phyloP scores from a whole-genome alignment of 1,140 invertebrate species.

The Trichonephila inaurata region DNA sequence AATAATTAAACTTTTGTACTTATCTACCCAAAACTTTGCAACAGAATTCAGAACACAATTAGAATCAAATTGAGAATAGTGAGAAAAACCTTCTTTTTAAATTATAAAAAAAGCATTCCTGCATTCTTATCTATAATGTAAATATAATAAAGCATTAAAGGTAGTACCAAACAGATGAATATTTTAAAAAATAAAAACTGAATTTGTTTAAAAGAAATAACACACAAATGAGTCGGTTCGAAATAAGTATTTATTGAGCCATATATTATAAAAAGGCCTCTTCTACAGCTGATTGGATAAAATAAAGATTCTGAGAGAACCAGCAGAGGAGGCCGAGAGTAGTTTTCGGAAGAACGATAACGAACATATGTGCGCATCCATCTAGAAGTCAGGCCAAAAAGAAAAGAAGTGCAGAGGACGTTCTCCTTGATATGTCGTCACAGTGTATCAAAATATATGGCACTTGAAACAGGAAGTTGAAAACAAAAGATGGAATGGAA shows the following conservation, averaged over 20 bases:
- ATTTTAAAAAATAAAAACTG: no score
- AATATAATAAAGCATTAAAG: no score
- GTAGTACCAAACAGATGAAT: no score
- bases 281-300: constrained; percentile 39
- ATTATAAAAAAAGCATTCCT: no score
- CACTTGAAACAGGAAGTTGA: constrained; percentile 35
- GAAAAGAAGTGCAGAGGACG: constrained; percentile 2
- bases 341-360: constrained; percentile 65
- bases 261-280: constrained; percentile 68
- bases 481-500: constrained; percentile 27
- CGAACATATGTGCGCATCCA: constrained; percentile 28
- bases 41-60: no score
- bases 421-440: constrained; percentile 59
- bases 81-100: no score
- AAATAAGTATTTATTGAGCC: constrained; percentile 76
- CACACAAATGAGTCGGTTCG: constrained; percentile 14
- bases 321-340: constrained; percentile 42
- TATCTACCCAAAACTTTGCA: no score
- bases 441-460: constrained; percentile 58
- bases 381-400: constrained; percentile 9
- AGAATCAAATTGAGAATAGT: no score
- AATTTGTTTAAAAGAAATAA: not conserved
- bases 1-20: no score
- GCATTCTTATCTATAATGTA: no score
- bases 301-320: constrained; percentile 67